These are phyloP conservation scores for Lutjanus erythropterus DNA, from an alignment of 2,113 vertebrate species.

Conservation along the genomic window DNA sequence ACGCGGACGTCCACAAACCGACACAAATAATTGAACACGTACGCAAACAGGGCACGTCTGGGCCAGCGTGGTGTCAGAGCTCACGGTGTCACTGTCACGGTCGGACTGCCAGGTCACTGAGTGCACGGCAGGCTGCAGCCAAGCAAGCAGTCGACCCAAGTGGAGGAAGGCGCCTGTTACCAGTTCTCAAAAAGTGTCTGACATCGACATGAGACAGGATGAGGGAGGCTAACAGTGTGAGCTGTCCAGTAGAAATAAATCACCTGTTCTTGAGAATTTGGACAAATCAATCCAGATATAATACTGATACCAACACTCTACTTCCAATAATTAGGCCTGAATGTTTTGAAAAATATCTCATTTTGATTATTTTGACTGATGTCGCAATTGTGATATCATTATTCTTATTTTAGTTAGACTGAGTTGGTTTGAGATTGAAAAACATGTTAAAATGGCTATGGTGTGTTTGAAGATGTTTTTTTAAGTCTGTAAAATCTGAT, in stretches of 20 bases:
- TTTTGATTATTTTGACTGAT: too few species aligned
- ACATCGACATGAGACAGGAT: constrained; percentile 24
- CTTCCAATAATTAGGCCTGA: too few species aligned
- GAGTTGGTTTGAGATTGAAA: too few species aligned
- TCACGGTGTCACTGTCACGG: neutral
- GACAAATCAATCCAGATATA: too few species aligned
- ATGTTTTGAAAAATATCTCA: too few species aligned
- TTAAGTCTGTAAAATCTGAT: too few species aligned
- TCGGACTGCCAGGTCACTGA: constrained; percentile 34
- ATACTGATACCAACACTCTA: too few species aligned
- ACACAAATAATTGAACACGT: constrained; percentile 3
- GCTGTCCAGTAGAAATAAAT: neutral
- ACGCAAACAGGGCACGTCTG: neutral
- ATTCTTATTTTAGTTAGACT: too few species aligned
- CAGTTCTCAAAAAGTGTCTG: constrained; percentile 5
- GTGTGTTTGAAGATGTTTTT: too few species aligned
- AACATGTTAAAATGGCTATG: too few species aligned
- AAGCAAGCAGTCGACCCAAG: constrained; percentile 20
- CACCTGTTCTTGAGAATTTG: too few species aligned
- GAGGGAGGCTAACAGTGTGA: neutral
- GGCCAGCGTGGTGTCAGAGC: constrained; percentile 10
- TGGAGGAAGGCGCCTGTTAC: constrained; percentile 27
- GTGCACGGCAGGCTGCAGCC: constrained; percentile 30
- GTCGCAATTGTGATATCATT: too few species aligned
- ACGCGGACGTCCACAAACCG: constrained; percentile 10